These are phyloP conservation scores for Fundulus diaphanus DNA, from an alignment of 2,797 vertebrate species.

Conservation along the genomic window DNA sequence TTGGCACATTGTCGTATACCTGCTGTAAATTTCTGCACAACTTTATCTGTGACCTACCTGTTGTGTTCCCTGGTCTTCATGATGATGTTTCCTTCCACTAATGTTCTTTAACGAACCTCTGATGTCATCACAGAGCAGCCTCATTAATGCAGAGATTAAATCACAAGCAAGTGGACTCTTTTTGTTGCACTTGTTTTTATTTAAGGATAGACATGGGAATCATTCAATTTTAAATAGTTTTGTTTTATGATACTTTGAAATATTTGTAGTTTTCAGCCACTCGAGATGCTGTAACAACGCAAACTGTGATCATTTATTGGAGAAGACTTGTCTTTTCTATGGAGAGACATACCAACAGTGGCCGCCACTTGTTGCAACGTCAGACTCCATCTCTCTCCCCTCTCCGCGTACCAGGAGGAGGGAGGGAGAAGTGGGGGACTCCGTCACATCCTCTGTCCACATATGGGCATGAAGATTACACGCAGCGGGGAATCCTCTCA, in stretches of 20 bases:
- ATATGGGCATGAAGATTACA: slow-evolving; percentile 98
- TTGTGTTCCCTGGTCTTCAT: neutral
- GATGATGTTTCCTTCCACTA: too few relatives aligned
- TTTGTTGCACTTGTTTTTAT: neutral
- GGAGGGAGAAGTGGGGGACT: slow-evolving; percentile 77
- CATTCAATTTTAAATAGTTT: neutral
- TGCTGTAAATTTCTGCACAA: neutral
- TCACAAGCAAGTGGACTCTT: too few relatives aligned
- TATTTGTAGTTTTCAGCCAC: neutral
- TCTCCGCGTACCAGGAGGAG: slow-evolving; percentile 33
- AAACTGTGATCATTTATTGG: slow-evolving; percentile 3
- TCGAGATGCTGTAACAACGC: neutral
- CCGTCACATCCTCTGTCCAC: slow-evolving; percentile 99
- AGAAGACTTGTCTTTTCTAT: slow-evolving; percentile 12
- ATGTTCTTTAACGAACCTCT: neutral
- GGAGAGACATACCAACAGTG: slow-evolving; percentile 29
- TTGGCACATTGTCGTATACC: too few relatives aligned
- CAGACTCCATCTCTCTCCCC: slow-evolving; percentile 85
- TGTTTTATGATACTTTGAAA: neutral
- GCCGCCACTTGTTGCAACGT: slow-evolving; percentile 84
- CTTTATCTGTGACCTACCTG: neutral
- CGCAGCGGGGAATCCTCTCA: slow-evolving; percentile 98
- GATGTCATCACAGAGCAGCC: neutral
- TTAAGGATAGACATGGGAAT: too few relatives aligned
- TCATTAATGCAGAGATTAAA: neutral